Percentiles rank a stretch among this genome's conserved stretches.
Evolutionary conservation across 2,888 invertebrate genomes (phyloP).

Genomic region (Eupithecia vulgata): DNA sequence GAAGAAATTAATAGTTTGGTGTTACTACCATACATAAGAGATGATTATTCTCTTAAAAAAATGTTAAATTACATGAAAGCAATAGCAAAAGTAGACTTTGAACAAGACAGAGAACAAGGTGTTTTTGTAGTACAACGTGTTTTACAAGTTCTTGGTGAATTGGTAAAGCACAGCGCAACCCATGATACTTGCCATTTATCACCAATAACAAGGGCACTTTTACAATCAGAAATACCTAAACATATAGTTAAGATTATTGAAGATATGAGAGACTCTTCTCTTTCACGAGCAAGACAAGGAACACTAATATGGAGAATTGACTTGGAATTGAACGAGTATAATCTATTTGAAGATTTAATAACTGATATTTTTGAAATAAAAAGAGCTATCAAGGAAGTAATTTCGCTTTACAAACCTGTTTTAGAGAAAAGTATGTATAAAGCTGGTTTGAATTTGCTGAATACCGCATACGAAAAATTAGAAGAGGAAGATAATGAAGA

Average conservation of each 20-base stretch:
- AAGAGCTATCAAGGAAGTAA: constrained; percentile 19
- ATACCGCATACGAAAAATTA: neutral
- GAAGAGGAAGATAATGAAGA: neutral
- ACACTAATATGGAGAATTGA: constrained; percentile 13
- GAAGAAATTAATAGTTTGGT: constrained; percentile 19
- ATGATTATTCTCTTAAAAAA: constrained; percentile 26
- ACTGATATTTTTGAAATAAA: constrained; percentile 11
- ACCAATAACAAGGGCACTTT: constrained; percentile 15
- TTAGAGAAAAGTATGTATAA: constrained; percentile 20
- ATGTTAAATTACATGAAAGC: constrained; percentile 17
- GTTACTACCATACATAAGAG: constrained; percentile 24
- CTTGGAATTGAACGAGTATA: constrained; percentile 13
- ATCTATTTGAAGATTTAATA: constrained; percentile 15
- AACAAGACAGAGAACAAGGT: constrained; percentile 9
- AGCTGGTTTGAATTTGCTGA: constrained; percentile 7
- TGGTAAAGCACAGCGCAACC: constrained; percentile 16
- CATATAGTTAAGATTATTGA: constrained; percentile 3
- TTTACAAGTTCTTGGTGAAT: constrained; percentile 21
- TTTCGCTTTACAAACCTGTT: constrained; percentile 17
- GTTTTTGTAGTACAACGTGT: constrained; percentile 18
- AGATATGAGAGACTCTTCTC: constrained; percentile 18
- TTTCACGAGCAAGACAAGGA: constrained; percentile 21
- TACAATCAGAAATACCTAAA: constrained; percentile 20
- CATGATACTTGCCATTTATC: constrained; percentile 21
- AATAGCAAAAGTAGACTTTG: constrained; percentile 16